phyloP scores from a whole-genome alignment of 2,888 invertebrate species.

The Cactoblastis cactorum region DNA sequence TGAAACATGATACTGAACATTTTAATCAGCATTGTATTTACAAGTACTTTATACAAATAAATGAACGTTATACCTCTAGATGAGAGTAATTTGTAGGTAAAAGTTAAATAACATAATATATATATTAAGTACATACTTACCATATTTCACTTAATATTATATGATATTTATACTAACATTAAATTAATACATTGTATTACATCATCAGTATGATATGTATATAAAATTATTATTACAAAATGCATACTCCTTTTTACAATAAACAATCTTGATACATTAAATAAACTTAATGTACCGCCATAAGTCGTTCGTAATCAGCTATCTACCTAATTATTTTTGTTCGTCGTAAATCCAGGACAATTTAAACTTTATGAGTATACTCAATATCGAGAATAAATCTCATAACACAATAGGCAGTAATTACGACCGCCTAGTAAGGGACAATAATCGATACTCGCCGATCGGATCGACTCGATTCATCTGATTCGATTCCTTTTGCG shows the following conservation, averaged over 20 bases:
- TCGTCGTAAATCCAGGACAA: slow-evolving; percentile 22
- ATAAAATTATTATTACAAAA: too few relatives aligned
- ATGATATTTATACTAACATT: background rate
- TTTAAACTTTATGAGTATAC: slow-evolving; percentile 30
- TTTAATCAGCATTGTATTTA: too few relatives aligned
- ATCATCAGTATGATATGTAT: too few relatives aligned
- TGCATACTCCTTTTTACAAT: too few relatives aligned
- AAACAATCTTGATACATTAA: background rate
- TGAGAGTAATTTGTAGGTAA: too few relatives aligned
- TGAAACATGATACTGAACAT: too few relatives aligned
- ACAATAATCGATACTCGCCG: slow-evolving; percentile 58
- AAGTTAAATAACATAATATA: too few relatives aligned
- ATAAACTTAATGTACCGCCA: background rate
- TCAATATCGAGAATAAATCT: slow-evolving; percentile 49
- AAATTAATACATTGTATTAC: too few relatives aligned
- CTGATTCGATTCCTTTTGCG: slow-evolving; percentile 66
- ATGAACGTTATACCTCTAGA: too few relatives aligned
- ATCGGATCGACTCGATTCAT: slow-evolving; percentile 55
- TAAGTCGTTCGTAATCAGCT: slow-evolving; percentile 5
- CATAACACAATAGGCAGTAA: slow-evolving; percentile 62
- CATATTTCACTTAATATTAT: too few relatives aligned
- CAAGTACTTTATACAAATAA: too few relatives aligned
- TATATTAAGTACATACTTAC: too few relatives aligned
- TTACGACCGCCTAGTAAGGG: slow-evolving; percentile 69
- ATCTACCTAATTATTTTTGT: slow-evolving; percentile 21